Evolutionary conservation across 2,113 vertebrate genomes (phyloP), one percentile per base, ranked within the genome.

Genomic region (Symphodus melops): DNA sequence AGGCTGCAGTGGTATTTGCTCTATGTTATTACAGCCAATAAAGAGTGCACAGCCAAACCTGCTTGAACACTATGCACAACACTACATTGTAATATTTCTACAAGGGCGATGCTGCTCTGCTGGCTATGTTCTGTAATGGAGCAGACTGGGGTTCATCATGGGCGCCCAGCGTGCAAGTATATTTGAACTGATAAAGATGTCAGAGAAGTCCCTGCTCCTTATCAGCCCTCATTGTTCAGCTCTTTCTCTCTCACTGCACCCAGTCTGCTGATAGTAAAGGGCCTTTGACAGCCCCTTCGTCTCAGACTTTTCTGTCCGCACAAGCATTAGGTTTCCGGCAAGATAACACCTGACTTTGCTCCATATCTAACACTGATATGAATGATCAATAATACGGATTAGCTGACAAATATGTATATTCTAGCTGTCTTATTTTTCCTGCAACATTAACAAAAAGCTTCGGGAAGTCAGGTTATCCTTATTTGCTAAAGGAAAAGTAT

Each of bases 101-200:
- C 25, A 56, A 77, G 59, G 36, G 66, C 39, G n/a, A 44, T 5
- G 8, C 41, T 42, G 23, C 60, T 79, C 79, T 68, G 70, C 56
- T 49, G 73, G 72, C 80, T 84, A 25, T 72, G 84, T 57, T 77
- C 81, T 79, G 81, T 76, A 81, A 82, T 21, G 63, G 53, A 79
- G 81, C 82, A 73, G 77, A 89, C 75, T 79, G 84, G 85, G 60
- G 79, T 75, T 75, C 33, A 7, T 66, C 64, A 70, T n/a, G 62
- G 19, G 57, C 66, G 84, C 65, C 72, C 53, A 37, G 67, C 83
- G 85, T 51, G 81, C 65, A 77, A 63, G 68, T 79, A 75, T 85
- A 83, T 87, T 79, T 83, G 85, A 85, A 88, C 82, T 81, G 88
- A 91, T 89, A 88, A 86, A 92, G 80, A 92, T 87, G 86, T 91